Conservation (phyloP, 1,140 invertebrate genomes). For the Phymastichus coffea region DNA sequence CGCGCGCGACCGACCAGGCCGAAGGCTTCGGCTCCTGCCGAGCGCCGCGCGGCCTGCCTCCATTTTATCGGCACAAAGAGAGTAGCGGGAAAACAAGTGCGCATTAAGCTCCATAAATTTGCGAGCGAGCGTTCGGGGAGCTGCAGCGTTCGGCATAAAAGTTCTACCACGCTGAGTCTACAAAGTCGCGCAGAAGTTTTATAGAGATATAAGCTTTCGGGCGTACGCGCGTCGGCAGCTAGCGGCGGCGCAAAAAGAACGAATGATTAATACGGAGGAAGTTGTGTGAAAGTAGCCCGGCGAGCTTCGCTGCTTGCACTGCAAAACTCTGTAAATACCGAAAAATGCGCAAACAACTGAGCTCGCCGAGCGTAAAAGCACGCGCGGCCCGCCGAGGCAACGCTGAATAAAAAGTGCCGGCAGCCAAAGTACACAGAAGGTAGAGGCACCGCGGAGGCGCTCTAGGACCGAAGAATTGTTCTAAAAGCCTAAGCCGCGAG, state of each 20-base stretch:
- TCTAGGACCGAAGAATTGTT: conserved; percentile 43
- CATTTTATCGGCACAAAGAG: too few relatives aligned
- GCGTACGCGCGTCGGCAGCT: neutral
- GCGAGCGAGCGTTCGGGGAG: too few relatives aligned
- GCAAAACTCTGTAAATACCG: conserved; percentile 7
- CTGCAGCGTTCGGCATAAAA: too few relatives aligned
- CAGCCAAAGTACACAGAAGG: neutral
- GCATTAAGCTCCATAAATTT: too few relatives aligned
- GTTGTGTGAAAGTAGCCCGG: neutral
- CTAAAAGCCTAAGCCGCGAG: conserved; percentile 40
- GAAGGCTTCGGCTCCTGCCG: too few relatives aligned
- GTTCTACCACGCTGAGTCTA: too few relatives aligned
- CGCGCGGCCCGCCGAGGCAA: neutral
- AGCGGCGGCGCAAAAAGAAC: neutral
- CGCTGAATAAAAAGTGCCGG: neutral
- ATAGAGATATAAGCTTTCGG: too few relatives aligned
- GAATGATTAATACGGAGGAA: conserved; percentile 9
- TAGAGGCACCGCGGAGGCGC: conserved; percentile 21
- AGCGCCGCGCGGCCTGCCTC: too few relatives aligned
- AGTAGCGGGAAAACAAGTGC: too few relatives aligned
- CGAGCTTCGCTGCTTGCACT: neutral
- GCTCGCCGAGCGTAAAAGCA: neutral
- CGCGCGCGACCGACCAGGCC: too few relatives aligned
- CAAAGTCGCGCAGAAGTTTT: too few relatives aligned
- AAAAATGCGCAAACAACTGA: conserved; percentile 7